These are phyloP conservation scores for Pachyuromys duprasi DNA, from an alignment of 2,797 vertebrate species.

Conservation along the genomic window DNA sequence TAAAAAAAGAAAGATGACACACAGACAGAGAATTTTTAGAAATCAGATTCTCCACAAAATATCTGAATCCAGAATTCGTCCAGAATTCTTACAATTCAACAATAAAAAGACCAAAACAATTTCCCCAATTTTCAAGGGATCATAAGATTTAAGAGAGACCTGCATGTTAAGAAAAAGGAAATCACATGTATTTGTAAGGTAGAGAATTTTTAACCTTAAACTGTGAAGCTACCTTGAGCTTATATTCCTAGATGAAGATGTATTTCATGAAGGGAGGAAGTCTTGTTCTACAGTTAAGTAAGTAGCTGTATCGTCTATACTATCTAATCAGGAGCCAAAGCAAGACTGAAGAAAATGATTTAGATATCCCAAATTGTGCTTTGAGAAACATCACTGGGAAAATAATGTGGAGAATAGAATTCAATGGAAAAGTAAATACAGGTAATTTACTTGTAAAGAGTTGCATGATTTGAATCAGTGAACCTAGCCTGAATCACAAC, in stretches of 20 bases:
- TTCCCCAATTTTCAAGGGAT: no score
- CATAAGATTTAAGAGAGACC: no score
- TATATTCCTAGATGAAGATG: background rate
- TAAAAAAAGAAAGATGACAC: no score
- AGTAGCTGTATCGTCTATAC: background rate
- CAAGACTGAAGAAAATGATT: background rate
- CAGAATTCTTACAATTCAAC: no score
- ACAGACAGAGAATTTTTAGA: no score
- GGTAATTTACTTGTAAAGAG: background rate
- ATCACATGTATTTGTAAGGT: background rate
- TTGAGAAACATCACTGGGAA: background rate
- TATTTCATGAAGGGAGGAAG: background rate
- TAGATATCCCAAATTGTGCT: background rate
- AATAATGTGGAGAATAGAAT: background rate
- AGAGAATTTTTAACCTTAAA: background rate
- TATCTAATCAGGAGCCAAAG: background rate
- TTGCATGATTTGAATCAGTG: background rate
- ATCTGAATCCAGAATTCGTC: no score
- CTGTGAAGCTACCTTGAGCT: background rate
- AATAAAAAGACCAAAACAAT: no score
- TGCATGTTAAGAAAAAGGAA: background rate
- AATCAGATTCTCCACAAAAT: no score
- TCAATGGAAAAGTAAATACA: background rate
- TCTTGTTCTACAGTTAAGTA: background rate
- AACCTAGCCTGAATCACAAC: background rate